phyloP scores from a whole-genome alignment of 2,797 vertebrate genomes.

The Gymnocypris eckloni region DNA sequence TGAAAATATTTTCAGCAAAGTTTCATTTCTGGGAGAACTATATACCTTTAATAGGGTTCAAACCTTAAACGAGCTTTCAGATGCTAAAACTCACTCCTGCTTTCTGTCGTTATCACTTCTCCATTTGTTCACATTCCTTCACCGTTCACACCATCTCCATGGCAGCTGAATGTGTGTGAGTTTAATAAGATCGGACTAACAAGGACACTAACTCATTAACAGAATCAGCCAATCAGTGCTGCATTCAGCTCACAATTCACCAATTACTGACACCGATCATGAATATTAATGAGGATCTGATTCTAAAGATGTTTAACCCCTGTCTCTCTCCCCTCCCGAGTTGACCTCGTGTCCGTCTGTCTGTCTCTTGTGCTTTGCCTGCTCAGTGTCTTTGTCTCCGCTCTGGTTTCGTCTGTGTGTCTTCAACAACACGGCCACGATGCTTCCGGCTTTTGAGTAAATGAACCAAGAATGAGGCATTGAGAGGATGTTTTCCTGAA shows the following conservation, averaged over 20 bases:
- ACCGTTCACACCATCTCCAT: constrained; percentile 19
- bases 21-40: neutral
- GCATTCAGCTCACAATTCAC: constrained; percentile 49
- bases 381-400: constrained; percentile 31
- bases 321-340: constrained; percentile 30
- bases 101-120: neutral
- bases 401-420: constrained; percentile 76
- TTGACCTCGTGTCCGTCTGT: constrained; percentile 8
- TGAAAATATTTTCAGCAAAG: neutral
- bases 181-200: neutral
- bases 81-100: neutral
- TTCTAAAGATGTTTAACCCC: constrained; percentile 22
- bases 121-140: neutral
- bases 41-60: neutral
- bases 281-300: constrained; percentile 32
- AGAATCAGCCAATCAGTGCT: constrained; percentile 35
- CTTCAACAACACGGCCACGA: constrained; percentile 60
- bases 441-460: constrained; percentile 28
- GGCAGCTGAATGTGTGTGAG: constrained; percentile 48
- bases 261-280: constrained; percentile 32
- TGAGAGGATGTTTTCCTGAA: constrained; percentile 50
- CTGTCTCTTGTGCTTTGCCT: constrained; percentile 66
- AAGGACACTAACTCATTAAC: constrained; percentile 43
- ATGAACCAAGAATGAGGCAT: neutral
- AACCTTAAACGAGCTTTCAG: neutral